These are phyloP conservation scores for Oreochromis tanganicae DNA, from an alignment of 2,113 vertebrate species.

Conservation along the genomic window DNA sequence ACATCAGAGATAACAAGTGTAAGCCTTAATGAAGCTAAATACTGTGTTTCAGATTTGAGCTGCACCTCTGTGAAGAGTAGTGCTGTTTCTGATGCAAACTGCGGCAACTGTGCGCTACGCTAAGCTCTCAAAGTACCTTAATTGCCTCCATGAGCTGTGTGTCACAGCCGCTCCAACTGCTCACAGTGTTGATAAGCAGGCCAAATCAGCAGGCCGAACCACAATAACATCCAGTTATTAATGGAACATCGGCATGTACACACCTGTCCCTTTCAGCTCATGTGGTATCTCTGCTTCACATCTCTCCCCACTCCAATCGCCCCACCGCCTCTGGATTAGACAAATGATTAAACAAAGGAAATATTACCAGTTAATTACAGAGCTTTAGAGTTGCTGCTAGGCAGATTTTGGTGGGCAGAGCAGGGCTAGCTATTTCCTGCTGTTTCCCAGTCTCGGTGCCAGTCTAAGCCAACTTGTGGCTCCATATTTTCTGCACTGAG, in stretches of 20 bases:
- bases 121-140: conserved; percentile 5
- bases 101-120: not conserved
- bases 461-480: not conserved
- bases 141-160: not conserved
- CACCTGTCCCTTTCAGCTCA: not conserved
- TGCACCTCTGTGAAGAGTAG: not conserved
- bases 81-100: not conserved
- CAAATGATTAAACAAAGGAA: not conserved
- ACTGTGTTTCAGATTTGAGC: not conserved
- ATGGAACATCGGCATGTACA: not conserved
- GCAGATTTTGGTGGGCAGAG: not conserved
- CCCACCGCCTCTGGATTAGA: not conserved
- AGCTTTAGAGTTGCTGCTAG: not conserved
- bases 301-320: not conserved
- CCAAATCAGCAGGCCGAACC: not conserved
- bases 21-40: not conserved
- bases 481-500: not conserved
- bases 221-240: not conserved
- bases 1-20: not conserved
- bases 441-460: not conserved
- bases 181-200: not conserved
- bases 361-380: not conserved
- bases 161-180: not conserved
- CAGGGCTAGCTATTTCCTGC: not conserved
- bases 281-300: not conserved